These are phyloP conservation scores for Bagarius yarrelli DNA, from an alignment of 2,113 vertebrate genomes.

Conservation along the genomic window DNA sequence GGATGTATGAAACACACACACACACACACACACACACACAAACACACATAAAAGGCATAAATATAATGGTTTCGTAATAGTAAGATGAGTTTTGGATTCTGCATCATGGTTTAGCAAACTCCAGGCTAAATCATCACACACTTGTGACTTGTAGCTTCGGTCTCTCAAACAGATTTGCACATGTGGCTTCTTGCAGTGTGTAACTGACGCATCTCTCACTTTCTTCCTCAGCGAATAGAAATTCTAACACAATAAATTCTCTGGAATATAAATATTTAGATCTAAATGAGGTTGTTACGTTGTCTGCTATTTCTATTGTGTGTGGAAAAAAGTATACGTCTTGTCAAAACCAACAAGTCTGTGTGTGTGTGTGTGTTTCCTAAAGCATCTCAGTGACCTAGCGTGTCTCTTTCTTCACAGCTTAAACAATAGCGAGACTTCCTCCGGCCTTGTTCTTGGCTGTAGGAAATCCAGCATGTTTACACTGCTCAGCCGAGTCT, in stretches of 20 bases:
- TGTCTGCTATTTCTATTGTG: not conserved
- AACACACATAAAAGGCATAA: no score
- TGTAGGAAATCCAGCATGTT: constrained; percentile 61
- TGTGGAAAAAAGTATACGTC: not conserved
- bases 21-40: no score
- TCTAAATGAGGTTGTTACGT: not conserved
- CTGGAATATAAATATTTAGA: not conserved
- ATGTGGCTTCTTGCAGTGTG: not conserved
- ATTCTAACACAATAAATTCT: not conserved
- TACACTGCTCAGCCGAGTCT: constrained; percentile 52
- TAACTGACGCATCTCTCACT: not conserved
- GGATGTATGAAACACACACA: no score
- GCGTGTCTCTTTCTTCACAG: constrained; percentile 55
- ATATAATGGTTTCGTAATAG: not conserved
- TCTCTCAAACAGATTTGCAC: not conserved
- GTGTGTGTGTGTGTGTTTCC: no score
- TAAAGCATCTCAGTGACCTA: constrained; percentile 15
- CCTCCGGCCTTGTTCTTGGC: constrained; percentile 53
- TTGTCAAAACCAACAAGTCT: not conserved
- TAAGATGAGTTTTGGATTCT: not conserved
- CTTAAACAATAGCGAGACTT: constrained; percentile 64
- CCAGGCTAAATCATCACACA: not conserved
- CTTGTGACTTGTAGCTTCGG: not conserved
- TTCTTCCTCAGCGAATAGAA: not conserved
- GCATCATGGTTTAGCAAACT: not conserved